phyloP scores from a whole-genome alignment of 2,797 vertebrate species.

The Tragopan temminckii region DNA sequence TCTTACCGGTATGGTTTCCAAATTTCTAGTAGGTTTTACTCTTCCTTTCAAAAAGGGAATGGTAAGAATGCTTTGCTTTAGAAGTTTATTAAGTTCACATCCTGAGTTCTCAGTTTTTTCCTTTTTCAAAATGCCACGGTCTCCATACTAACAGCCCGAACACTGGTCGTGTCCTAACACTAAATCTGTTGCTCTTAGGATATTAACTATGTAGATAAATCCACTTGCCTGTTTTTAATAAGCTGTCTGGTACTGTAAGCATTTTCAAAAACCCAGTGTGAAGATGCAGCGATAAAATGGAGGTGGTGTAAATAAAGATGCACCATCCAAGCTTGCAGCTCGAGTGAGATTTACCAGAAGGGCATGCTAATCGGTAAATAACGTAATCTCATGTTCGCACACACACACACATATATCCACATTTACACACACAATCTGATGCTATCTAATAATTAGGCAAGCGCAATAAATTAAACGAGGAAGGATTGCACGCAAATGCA shows the following conservation, averaged over 20 bases:
- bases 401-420: neutral
- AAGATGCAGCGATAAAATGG: conserved; percentile 17
- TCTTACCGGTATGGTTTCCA: neutral
- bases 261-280: conserved; percentile 40
- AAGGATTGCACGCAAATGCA: neutral
- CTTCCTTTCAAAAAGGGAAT: neutral
- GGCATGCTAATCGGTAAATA: neutral
- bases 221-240: conserved; percentile 49
- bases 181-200: conserved; percentile 56
- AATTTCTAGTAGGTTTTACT: conserved; percentile 5
- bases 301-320: neutral
- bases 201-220: conserved; percentile 54
- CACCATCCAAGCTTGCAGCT: neutral
- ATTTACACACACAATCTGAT: neutral
- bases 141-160: conserved; percentile 24
- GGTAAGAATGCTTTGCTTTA: neutral
- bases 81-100: conserved; percentile 3
- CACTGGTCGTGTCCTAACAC: conserved; percentile 28
- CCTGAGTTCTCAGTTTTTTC: conserved; percentile 12
- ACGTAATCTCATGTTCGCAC: neutral
- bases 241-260: conserved; percentile 22
- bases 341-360: conserved; percentile 45
- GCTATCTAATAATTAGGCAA: neutral
- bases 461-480: neutral
- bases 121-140: neutral